Evolutionary conservation across 2,113 vertebrate genomes (phyloP).

Genomic region (Gracilinanus agilis): DNA sequence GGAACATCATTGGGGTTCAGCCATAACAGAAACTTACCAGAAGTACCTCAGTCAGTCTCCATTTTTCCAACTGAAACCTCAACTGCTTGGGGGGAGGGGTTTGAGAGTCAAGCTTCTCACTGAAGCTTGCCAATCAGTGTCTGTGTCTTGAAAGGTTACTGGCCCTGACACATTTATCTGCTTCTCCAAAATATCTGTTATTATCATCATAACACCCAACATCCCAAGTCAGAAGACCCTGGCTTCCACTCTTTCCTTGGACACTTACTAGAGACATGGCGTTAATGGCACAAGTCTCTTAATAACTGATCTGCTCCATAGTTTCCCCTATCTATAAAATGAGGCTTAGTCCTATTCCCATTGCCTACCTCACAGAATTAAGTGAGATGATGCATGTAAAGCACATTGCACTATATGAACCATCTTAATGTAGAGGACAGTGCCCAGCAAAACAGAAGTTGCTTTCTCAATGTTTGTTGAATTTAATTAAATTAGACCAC

Average conservation of each 20-base stretch:
- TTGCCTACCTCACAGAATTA: not conserved
- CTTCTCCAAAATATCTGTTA: too few relatives aligned
- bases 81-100: too few relatives aligned
- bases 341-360: not conserved
- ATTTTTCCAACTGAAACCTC: too few relatives aligned
- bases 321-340: not conserved
- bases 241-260: not conserved
- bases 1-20: too few relatives aligned
- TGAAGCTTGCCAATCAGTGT: too few relatives aligned
- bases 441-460: not conserved
- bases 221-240: not conserved
- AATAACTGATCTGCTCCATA: not conserved
- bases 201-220: too few relatives aligned
- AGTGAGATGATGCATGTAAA: not conserved
- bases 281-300: not conserved
- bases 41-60: too few relatives aligned
- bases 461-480: slow-evolving; percentile 1
- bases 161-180: too few relatives aligned
- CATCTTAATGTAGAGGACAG: not conserved
- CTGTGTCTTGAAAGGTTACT: too few relatives aligned
- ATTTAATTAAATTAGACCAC: not conserved
- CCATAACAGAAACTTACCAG: too few relatives aligned
- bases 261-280: not conserved
- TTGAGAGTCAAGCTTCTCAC: too few relatives aligned
- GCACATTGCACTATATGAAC: not conserved